Percentiles rank a stretch among this genome's conserved stretches.
These are phyloP conservation scores for Opisthocomus hoazin DNA, from an alignment of 2,113 vertebrate genomes.

Conservation along the genomic window DNA sequence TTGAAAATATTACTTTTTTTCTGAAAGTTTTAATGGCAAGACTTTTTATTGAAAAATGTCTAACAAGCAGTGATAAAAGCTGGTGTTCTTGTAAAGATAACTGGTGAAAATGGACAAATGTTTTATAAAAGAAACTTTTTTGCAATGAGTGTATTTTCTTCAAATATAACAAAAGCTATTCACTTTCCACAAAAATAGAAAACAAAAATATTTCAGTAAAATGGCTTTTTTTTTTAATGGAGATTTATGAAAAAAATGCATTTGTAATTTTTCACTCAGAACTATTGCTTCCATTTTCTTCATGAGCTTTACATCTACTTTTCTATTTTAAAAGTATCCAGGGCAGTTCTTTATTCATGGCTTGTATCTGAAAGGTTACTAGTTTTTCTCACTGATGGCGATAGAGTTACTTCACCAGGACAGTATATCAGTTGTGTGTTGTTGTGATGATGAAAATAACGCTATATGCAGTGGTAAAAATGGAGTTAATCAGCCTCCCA, in stretches of 20 bases:
- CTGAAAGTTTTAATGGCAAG: neutral
- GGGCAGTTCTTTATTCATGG: neutral
- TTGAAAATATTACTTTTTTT: neutral
- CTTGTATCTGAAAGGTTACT: neutral
- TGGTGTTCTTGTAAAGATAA: neutral
- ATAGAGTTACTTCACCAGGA: neutral
- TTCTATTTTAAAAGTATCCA: neutral
- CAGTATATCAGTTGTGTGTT: neutral
- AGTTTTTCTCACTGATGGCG: neutral
- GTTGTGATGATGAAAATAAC: neutral
- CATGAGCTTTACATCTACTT: neutral
- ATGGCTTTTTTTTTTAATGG: fast-evolving
- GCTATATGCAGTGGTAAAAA: neutral
- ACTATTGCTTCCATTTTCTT: neutral
- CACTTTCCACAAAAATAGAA: neutral
- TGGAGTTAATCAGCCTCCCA: neutral
- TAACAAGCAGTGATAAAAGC: neutral
- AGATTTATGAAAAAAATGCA: neutral
- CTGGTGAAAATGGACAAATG: neutral
- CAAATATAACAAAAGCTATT: neutral
- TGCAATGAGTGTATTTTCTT: fast-evolving
- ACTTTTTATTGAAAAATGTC: neutral
- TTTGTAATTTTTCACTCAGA: neutral
- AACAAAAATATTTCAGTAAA: neutral
- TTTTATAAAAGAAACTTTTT: neutral